Evolutionary conservation across 2,113 vertebrate genomes (phyloP), one percentile per base, ranked within the genome.

Genomic region (Solea solea): DNA sequence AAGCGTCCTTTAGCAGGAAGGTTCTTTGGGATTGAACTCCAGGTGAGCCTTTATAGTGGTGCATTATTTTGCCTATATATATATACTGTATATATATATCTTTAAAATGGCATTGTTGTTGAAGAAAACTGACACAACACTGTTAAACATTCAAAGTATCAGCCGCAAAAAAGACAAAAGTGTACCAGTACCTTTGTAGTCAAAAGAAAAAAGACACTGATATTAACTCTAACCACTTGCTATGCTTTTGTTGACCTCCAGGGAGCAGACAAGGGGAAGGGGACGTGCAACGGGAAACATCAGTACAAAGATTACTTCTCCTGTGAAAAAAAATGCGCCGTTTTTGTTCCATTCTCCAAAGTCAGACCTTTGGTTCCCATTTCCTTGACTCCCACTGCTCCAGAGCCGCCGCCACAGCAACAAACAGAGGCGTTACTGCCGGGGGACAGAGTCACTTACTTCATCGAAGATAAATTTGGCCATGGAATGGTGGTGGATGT

Each of bases 1-100:
- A 0, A 0, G 2, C 0, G 8, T 1, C 59, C 15, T n/a, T 1
- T 94, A 13, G 4, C 50, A 0, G 94, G 89, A 0, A 48, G 51
- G 0, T 93, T 87, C 81, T 95, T 95, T 0, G 96, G 95, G 10
- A 85, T 96, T 15, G 94, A 97, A 54, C 78, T 96, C 3, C 91
- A 94, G 95, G 96, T 97, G 56, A 58, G 78, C 4, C 4, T 55
- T 8, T 14, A 34, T 34, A 34, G 34, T 34, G 34, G 34, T 34
- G 34, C 1, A 21, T 21, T 21, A 21, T 21, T 21, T 21, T 21
- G n/a, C n/a, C n/a, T 21, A 21, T 21, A 21, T 21, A 21, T 21
- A 21, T 21, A 21, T 21, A 21, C 21, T 21, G 21, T 21, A 21
- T 21, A 21, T 21, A 21, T 21, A 21, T 21, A 21, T 21, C 21